Evolutionary conservation across 1,140 invertebrate species (phyloP).

Genomic region (Wiebesia pumilae): DNA sequence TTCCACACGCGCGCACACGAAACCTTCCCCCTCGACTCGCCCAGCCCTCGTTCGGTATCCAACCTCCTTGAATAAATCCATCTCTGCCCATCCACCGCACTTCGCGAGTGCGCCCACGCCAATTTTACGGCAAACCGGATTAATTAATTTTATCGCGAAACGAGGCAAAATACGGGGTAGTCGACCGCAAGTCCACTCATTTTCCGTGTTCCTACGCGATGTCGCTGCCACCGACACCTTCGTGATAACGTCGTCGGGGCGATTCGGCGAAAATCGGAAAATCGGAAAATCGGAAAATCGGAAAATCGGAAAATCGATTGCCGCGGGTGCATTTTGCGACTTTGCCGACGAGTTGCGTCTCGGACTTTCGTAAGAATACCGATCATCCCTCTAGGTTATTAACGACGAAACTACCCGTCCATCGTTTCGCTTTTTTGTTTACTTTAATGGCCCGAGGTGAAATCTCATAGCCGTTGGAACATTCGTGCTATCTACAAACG

Average conservation of each 20-base stretch:
- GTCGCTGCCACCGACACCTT: not conserved
- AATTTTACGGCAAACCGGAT: not conserved
- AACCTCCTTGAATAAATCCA: not conserved
- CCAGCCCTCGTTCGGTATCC: not conserved
- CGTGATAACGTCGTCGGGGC: not conserved
- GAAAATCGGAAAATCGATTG: too few relatives aligned
- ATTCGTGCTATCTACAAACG: too few relatives aligned
- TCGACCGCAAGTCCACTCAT: not conserved
- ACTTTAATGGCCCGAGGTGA: too few relatives aligned
- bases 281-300: too few relatives aligned
- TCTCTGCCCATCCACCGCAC: not conserved
- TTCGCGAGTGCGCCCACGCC: not conserved
- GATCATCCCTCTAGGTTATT: too few relatives aligned
- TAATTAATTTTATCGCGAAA: slow-evolving; percentile 6
- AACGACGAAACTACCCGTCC: too few relatives aligned
- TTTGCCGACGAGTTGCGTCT: too few relatives aligned
- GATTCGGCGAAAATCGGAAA: not conserved
- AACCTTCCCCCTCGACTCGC: not conserved
- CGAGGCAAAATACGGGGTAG: not conserved
- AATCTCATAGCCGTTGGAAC: too few relatives aligned
- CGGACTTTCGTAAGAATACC: too few relatives aligned
- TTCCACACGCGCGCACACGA: not conserved
- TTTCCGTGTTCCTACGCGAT: not conserved
- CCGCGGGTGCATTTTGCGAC: too few relatives aligned
- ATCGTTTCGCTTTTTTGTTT: too few relatives aligned